phyloP scores from a whole-genome alignment of 2,113 vertebrate genomes.

The Nesoenas mayeri region DNA sequence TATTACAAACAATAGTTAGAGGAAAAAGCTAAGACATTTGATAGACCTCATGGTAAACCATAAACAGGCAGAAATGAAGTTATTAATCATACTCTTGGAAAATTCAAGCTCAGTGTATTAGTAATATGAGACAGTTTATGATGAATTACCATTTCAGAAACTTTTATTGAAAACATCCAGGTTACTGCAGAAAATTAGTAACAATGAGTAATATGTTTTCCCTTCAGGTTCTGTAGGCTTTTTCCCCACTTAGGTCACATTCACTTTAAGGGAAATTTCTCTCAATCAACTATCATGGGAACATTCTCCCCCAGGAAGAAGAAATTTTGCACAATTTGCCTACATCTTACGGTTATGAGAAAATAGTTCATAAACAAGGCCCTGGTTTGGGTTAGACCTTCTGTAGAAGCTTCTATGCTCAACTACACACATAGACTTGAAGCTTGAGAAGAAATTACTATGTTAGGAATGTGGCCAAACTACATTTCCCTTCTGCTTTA shows the following conservation, averaged over 20 bases:
- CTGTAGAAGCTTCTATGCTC: not conserved
- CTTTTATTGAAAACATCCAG: not conserved
- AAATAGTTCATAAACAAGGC: not conserved
- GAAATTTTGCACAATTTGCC: not conserved
- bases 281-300: not conserved
- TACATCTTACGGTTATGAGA: not conserved
- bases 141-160: conserved; percentile 30
- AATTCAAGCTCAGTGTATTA: not conserved
- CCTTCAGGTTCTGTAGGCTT: not conserved
- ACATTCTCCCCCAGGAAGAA: not conserved
- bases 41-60: not conserved
- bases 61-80: not conserved
- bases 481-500: not conserved
- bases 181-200: conserved; percentile 34
- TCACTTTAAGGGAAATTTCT: not conserved
- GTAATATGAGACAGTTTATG: not conserved
- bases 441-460: not conserved
- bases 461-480: not conserved
- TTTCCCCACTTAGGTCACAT: not conserved
- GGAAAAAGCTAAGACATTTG: not conserved
- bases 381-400: not conserved
- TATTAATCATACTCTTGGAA: not conserved
- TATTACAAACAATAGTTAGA: not conserved
- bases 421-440: not conserved
- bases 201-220: conserved; percentile 15